A percentile compares a stretch with the other conserved stretches of the same genome.
These are phyloP conservation scores for Palaemon carinicauda DNA, from an alignment of 1,140 invertebrate species.

Conservation along the genomic window DNA sequence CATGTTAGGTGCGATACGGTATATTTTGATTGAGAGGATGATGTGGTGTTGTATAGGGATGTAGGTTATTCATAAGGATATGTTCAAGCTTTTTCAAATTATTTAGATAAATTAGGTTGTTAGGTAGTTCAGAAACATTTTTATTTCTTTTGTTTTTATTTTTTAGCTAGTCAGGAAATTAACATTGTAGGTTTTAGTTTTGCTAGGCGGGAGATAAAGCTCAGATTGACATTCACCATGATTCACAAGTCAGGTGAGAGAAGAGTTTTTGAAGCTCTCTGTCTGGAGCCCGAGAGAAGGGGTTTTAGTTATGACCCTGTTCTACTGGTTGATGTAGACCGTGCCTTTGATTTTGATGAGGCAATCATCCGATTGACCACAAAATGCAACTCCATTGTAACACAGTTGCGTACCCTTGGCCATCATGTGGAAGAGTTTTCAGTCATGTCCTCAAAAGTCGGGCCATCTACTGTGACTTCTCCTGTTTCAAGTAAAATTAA, in stretches of 20 bases:
- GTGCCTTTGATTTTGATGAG: slow-evolving; percentile 33
- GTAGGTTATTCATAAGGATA: too few relatives aligned
- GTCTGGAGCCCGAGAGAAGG: slow-evolving; percentile 8
- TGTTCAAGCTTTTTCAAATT: too few relatives aligned
- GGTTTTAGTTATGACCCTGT: slow-evolving; percentile 39
- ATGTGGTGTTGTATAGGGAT: too few relatives aligned
- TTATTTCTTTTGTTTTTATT: too few relatives aligned
- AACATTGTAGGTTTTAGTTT: too few relatives aligned
- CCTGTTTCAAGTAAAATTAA: not conserved
- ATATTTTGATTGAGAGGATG: too few relatives aligned
- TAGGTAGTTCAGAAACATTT: too few relatives aligned
- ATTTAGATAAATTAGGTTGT: too few relatives aligned
- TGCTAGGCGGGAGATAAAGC: too few relatives aligned
- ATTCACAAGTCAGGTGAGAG: slow-evolving; percentile 16
- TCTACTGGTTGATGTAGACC: slow-evolving; percentile 35
- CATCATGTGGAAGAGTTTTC: slow-evolving; percentile 32
- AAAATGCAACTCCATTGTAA: slow-evolving; percentile 44
- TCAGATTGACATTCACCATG: not conserved
- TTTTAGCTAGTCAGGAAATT: too few relatives aligned
- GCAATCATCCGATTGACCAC: slow-evolving; percentile 33
- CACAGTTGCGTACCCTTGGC: slow-evolving; percentile 21
- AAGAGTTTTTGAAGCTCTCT: slow-evolving; percentile 33
- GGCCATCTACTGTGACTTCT: not conserved
- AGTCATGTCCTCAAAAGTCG: slow-evolving; percentile 16
- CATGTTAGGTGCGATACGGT: too few relatives aligned